Evolutionary conservation across 2,797 vertebrate species (phyloP).

Genomic region (Halcyon badia): DNA sequence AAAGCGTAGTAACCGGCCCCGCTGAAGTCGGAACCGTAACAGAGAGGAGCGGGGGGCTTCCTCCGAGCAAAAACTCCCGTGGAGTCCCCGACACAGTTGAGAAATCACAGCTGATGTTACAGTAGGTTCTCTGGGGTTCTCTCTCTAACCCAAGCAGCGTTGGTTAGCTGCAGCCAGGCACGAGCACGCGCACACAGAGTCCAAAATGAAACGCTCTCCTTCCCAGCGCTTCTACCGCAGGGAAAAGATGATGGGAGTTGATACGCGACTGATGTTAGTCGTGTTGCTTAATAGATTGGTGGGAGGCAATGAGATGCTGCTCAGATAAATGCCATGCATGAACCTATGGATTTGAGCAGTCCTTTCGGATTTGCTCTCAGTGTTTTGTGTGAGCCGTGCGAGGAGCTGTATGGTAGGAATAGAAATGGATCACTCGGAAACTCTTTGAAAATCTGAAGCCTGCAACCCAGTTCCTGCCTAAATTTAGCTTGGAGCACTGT

Average conservation of each 20-base stretch:
- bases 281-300: conserved; percentile 23
- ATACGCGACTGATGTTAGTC: conserved; percentile 38
- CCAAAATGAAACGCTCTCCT: neutral
- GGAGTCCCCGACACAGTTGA: neutral
- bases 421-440: neutral
- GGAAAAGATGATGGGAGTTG: conserved; percentile 33
- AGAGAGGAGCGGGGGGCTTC: neutral
- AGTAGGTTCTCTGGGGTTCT: neutral
- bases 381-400: neutral
- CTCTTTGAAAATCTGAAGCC: neutral
- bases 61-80: neutral
- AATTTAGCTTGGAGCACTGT: neutral
- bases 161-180: neutral
- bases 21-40: neutral
- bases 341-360: neutral
- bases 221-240: neutral
- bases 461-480: conserved; percentile 42
- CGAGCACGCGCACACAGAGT: neutral
- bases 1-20: rapidly evolving
- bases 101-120: neutral
- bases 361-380: neutral
- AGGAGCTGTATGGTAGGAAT: neutral
- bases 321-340: neutral
- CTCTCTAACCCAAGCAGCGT: neutral
- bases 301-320: conserved; percentile 31